These are phyloP conservation scores for Oophaga pumilio DNA, from an alignment of 2,113 vertebrate genomes.

Conservation along the genomic window DNA sequence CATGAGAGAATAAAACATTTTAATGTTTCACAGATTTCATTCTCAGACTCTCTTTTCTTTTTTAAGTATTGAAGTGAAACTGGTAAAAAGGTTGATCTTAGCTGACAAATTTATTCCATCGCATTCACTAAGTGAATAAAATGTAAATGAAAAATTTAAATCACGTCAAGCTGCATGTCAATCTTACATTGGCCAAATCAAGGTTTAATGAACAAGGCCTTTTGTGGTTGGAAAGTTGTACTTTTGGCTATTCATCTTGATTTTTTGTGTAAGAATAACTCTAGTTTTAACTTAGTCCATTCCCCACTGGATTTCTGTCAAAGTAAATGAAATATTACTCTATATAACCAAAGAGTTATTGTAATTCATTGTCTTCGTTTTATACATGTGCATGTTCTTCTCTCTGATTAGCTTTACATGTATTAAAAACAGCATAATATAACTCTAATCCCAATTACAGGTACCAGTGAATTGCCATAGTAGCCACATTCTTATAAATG, in stretches of 20 bases:
- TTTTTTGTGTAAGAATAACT: conserved; percentile 46
- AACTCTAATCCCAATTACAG: too few species aligned
- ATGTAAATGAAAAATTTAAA: conserved; percentile 43
- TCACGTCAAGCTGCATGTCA: conserved; percentile 3
- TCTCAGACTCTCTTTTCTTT: neutral
- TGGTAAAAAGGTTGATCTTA: conserved; percentile 22
- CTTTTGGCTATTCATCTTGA: conserved; percentile 29
- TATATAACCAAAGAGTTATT: neutral
- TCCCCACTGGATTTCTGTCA: conserved; percentile 5
- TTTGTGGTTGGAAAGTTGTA: conserved; percentile 42
- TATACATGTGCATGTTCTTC: neutral
- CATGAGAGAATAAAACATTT: neutral
- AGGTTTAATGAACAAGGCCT: conserved; percentile 45
- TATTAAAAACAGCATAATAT: neutral
- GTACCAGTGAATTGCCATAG: too few species aligned
- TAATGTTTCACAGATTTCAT: neutral
- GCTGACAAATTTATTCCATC: conserved; percentile 10
- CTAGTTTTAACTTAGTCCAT: conserved; percentile 12
- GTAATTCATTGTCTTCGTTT: neutral
- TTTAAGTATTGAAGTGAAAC: neutral
- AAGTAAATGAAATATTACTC: conserved; percentile 7
- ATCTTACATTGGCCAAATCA: conserved; percentile 27
- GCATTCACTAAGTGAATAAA: conserved; percentile 15
- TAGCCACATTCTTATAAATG: too few species aligned
- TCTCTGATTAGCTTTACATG: neutral